Conservation (phyloP, 1,140 invertebrate species). For the Oreohelix idahoensis region DNA sequence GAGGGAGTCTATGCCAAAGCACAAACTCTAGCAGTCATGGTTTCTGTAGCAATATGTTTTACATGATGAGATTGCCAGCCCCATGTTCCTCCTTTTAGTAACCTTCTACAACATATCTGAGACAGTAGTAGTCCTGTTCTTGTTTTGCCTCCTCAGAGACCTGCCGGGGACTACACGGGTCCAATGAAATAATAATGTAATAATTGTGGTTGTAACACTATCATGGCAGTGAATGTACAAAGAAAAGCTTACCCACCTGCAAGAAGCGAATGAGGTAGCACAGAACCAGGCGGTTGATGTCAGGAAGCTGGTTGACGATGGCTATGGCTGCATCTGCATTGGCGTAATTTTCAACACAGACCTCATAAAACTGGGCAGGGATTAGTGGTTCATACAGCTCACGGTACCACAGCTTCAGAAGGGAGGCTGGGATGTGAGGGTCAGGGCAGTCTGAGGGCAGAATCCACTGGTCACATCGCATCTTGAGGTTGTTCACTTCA, state of each 20-base stretch:
- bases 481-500: constrained; percentile 89
- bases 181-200: no score
- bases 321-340: constrained; percentile 83
- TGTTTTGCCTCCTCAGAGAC: no score
- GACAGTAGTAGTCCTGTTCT: no score
- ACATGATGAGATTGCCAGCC: no score
- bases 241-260: constrained; percentile 80
- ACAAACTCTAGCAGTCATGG: no score
- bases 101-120: no score
- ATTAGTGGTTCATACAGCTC: constrained; percentile 96
- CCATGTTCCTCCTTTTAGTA: no score
- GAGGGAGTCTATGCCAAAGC: no score
- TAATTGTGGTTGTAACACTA: no score
- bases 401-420: constrained; percentile 96
- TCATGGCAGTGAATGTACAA: no score
- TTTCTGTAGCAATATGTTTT: no score
- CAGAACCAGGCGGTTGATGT: constrained; percentile 84
- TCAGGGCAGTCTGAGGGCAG: constrained; percentile 79
- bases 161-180: no score
- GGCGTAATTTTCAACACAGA: constrained; percentile 81
- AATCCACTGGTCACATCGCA: constrained; percentile 92
- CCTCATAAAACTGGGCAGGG: constrained; percentile 89
- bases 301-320: constrained; percentile 83
- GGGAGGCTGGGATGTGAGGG: constrained; percentile 93
- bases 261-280: constrained; percentile 94